Base-by-base conservation (phyloP, 2,797 vertebrate species). In the Sebastes hubbsi region DNA sequence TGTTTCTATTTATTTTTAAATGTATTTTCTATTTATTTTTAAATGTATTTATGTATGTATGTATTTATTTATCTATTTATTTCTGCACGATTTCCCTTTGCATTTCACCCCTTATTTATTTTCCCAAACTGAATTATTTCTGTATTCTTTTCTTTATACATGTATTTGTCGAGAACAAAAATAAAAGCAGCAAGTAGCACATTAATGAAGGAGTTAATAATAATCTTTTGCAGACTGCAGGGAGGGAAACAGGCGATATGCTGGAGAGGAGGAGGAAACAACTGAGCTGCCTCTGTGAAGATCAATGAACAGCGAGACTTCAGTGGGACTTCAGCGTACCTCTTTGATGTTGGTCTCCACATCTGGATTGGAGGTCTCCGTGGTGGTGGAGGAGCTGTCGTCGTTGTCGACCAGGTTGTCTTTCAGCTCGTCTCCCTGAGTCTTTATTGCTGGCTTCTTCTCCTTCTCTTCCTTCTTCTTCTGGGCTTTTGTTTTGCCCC, bases 361-460 rank as follows among this genome's bases (percentile, higher is more conserved):
- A 46, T 99, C 99, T 8, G 98, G 98, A 86, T 97, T 99, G 74
- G 98, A 99, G 81, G 98, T 98, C 95, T 99, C 99, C 25, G 98
- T 99, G 75, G 98, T 99, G 7, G 98, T 99, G 88, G 99, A 99
- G 86, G 98, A 99, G 94, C 97, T 98, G 94, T 99, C 99, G 8
- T 99, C 99, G 16, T 96, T 95, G 91, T 99, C 98, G 30, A 94
- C 97, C 92, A 97, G 89, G 27, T 95, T 94, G 80, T 99, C 98
- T 84, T 98, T 99, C 12, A 97, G 93, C 77, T 98, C 98, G n/a
- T 99, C 98, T 70, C 97, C 96, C 77, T 95, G 96, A 61, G 90
- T 93, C 89, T 96, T 98, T 80, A 92, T 95, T 82, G 97, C 96
- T 22, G 91, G 93, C 90, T 96, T 97, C 90, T 95, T 97, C 64